These are phyloP conservation scores for Hyperoplus immaculatus DNA, from an alignment of 2,797 vertebrate genomes.

Conservation along the genomic window DNA sequence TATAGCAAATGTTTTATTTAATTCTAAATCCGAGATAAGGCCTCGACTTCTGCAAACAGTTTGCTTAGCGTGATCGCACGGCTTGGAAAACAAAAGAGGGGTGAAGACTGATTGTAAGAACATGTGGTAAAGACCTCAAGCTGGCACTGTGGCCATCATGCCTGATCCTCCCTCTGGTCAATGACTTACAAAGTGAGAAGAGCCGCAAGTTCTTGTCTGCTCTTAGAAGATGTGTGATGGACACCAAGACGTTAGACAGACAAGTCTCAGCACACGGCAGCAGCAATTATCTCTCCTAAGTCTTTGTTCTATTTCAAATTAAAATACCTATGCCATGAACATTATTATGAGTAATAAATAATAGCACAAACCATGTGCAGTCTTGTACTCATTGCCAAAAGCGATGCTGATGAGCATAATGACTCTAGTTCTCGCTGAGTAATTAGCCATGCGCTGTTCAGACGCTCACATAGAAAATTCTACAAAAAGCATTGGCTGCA, in stretches of 20 bases:
- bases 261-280: slow-evolving; percentile 64
- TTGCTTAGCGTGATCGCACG: not conserved
- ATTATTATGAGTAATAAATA: slow-evolving; percentile 64
- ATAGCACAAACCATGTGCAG: slow-evolving; percentile 53
- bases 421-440: not conserved
- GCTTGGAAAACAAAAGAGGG: slow-evolving; percentile 37
- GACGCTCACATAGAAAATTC: too few species aligned
- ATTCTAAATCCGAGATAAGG: slow-evolving; percentile 56
- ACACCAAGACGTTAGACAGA: slow-evolving; percentile 36
- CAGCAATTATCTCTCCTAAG: slow-evolving; percentile 52
- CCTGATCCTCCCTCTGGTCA: slow-evolving; percentile 23
- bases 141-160: slow-evolving; percentile 7
- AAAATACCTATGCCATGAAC: slow-evolving; percentile 53
- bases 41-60: slow-evolving; percentile 55
- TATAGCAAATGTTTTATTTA: slow-evolving; percentile 59
- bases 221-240: slow-evolving; percentile 37
- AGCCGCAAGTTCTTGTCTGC: slow-evolving; percentile 30
- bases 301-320: slow-evolving; percentile 51
- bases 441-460: not conserved
- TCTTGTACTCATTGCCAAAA: slow-evolving; percentile 63
- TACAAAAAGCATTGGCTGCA: not conserved
- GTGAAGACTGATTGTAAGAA: slow-evolving; percentile 23
- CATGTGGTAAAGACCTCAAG: slow-evolving; percentile 54
- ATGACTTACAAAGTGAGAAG: slow-evolving; percentile 27
- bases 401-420: not conserved